Conservation (phyloP, 1,140 invertebrate species). For the Lucilia sericata region DNA sequence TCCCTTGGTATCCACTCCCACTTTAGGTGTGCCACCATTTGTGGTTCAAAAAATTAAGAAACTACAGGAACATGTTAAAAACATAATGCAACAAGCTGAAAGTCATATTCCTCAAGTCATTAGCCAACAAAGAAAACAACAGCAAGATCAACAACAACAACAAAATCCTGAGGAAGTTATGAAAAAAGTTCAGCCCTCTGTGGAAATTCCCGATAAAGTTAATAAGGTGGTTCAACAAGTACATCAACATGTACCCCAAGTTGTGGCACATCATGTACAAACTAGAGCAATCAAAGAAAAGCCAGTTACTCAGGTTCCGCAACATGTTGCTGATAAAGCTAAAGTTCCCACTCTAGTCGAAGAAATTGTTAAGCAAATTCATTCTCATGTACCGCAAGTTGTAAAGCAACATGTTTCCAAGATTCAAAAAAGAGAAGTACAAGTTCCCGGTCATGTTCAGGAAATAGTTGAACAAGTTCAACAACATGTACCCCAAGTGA, state of each 20-base stretch:
- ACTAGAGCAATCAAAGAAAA: not conserved
- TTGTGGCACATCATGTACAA: constrained; percentile 9
- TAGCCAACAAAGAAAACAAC: constrained; percentile 38
- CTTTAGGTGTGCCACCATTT: not conserved
- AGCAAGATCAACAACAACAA: not conserved
- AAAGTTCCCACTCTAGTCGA: constrained; percentile 16
- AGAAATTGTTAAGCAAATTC: constrained; percentile 19
- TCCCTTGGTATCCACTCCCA: not conserved
- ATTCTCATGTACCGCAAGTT: constrained; percentile 15
- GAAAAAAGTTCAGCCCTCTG: not conserved
- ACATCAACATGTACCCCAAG: constrained; percentile 30
- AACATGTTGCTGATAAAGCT: not conserved
- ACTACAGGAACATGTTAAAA: constrained; percentile 36
- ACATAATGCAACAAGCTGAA: constrained; percentile 44
- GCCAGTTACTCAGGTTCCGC: constrained; percentile 25
- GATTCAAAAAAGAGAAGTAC: not conserved
- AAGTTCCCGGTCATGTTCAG: not conserved
- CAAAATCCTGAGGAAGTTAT: no score
- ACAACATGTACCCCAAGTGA: constrained; percentile 17
- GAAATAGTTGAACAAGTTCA: not conserved
- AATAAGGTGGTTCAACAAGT: constrained; percentile 9
- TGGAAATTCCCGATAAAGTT: constrained; percentile 1
- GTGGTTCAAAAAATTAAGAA: constrained; percentile 2
- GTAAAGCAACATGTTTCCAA: not conserved
- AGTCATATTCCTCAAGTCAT: constrained; percentile 44